Evolutionary conservation across 2,113 vertebrate species (phyloP).

Genomic region (Crypturellus undulatus): DNA sequence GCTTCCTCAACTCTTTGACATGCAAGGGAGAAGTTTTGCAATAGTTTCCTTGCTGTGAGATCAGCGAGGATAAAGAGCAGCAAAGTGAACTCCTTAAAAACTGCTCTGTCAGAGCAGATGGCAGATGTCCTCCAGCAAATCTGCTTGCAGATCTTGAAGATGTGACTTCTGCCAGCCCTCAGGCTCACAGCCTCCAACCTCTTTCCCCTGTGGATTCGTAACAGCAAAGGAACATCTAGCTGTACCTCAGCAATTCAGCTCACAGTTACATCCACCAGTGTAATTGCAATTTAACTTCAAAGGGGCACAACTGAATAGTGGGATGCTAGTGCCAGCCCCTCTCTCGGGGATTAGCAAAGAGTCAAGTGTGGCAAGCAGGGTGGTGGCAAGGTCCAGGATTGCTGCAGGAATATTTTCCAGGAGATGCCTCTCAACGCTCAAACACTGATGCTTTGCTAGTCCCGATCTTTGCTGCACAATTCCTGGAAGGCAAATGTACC

Average conservation of each 20-base stretch:
- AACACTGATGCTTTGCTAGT: background rate
- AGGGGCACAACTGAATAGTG: no score
- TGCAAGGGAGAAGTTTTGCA: background rate
- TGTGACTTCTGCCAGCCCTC: background rate
- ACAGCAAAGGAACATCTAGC: background rate
- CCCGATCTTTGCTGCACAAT: background rate
- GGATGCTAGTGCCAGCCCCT: background rate
- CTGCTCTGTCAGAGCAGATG: background rate
- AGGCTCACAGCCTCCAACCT: background rate
- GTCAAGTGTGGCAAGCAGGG: fast-evolving
- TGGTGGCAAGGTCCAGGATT: background rate
- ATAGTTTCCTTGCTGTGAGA: background rate
- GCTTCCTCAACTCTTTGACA: background rate
- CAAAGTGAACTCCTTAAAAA: background rate
- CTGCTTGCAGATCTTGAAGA: background rate
- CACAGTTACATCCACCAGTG: background rate
- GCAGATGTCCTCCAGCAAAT: background rate
- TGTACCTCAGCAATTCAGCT: background rate
- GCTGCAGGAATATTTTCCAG: background rate
- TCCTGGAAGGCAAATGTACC: background rate
- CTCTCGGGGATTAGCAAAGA: background rate
- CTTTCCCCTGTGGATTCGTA: fast-evolving
- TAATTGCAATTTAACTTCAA: background rate
- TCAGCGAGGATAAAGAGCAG: background rate
- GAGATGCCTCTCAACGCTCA: background rate